These are phyloP conservation scores for Ploceus nigricollis DNA, from an alignment of 2,113 vertebrate species.

Conservation along the genomic window DNA sequence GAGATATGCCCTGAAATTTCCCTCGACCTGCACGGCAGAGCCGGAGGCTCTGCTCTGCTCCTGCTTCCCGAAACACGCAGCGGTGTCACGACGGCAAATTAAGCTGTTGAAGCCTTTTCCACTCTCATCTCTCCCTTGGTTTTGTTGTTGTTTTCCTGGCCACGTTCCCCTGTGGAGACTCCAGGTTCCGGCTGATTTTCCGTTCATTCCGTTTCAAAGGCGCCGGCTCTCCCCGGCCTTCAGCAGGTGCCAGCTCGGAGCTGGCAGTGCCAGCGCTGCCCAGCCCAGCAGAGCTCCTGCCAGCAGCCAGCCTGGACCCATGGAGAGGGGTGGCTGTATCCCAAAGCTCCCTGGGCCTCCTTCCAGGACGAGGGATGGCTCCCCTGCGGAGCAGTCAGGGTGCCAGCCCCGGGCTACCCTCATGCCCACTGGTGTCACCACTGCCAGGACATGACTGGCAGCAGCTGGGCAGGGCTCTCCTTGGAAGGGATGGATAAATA, in stretches of 20 bases:
- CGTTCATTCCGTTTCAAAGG: not conserved
- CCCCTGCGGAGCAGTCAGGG: fast-evolving
- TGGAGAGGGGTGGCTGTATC: not conserved
- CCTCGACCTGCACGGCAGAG: not conserved
- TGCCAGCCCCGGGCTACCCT: not conserved
- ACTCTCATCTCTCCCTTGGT: not conserved
- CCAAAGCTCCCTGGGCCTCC: not conserved
- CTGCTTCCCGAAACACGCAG: not conserved
- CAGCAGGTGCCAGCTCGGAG: constrained; percentile 37
- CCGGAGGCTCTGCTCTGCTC: not conserved
- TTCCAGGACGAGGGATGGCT: not conserved
- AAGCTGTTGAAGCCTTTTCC: not conserved
- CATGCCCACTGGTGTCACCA: fast-evolving
- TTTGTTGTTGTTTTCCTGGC: constrained; percentile 5
- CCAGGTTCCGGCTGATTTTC: constrained; percentile 37
- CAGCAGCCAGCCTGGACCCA: not conserved
- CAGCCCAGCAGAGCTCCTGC: not conserved
- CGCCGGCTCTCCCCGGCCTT: not conserved
- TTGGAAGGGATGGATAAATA: not conserved
- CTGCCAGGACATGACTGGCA: not conserved
- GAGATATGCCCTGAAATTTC: not conserved
- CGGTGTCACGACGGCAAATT: not conserved
- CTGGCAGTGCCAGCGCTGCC: not conserved
- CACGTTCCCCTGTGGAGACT: not conserved
- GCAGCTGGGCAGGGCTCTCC: not conserved